Evolutionary conservation across 2,888 invertebrate species (phyloP), one percentile per base, ranked within the genome.

Genomic region (Diaphora mendica): DNA sequence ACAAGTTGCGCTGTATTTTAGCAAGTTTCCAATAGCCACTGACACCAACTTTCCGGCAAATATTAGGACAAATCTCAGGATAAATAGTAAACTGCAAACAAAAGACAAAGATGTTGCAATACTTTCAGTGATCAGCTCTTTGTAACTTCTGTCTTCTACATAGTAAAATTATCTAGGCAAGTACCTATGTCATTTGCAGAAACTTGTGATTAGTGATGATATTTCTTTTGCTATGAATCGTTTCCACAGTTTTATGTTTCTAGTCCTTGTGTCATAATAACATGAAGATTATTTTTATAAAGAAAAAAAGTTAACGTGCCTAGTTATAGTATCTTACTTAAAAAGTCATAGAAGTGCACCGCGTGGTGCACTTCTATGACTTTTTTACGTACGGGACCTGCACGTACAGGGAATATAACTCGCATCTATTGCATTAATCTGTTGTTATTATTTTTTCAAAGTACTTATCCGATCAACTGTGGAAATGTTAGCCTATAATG

Each of bases 1-100:
- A 92, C 94, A 93, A 95, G 91, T 95, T 95, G 90, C 87, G 85
- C 93, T 91, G 92, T 94, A 93, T 94, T 94, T 94, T 90, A 94
- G 91, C 90, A 92, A 94, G 93, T 94, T 94, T 87, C 90, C 91
- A 90, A 93, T 93, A 87, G 88, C 84, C 80, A 78, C 23, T 82
- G 85, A 87, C 71, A 77, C 92, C 85, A 90, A n/a, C 35, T 9
- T 65, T 77, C 71, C n/a, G 0, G 17, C 0, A 33, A 33, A 70
- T 64, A 30, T 2, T 9, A 1, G 73, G 76, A 74, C 59, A 64
- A 65, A n/a, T 68, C n/a, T 66, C 8, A 70, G 2, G 35, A 51
- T 30, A 33, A 48, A 5, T 9, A 20, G 2, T 30, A 11, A 48
- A n/a, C 0, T 42, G n/a, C n/a, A n/a, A 65, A 67, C 17, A 30